Percentiles rank a stretch among this genome's conserved stretches.
phyloP scores from a whole-genome alignment of 2,797 vertebrate species.

The Acanthiza pusilla region DNA sequence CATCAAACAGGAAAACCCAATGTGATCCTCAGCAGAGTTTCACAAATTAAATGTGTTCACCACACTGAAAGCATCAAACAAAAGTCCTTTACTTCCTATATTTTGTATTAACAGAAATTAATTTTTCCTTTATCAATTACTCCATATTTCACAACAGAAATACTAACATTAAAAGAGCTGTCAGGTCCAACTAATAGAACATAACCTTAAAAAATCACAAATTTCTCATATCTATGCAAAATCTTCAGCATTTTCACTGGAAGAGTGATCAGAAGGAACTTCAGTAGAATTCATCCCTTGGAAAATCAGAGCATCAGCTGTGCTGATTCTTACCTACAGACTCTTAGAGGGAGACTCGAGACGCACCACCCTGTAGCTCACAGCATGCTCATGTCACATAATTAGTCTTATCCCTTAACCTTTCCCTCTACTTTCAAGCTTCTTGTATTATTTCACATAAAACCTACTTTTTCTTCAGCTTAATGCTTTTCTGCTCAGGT shows the following conservation, averaged over 20 bases:
- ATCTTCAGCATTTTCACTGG: not conserved
- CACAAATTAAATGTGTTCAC: not conserved
- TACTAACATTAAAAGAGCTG: not conserved
- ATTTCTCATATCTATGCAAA: not conserved
- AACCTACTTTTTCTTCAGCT: not conserved
- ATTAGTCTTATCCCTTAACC: not conserved
- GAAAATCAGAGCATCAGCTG: not conserved
- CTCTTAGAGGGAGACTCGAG: not conserved
- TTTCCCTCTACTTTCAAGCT: not conserved
- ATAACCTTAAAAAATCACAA: not conserved
- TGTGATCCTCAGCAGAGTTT: not conserved
- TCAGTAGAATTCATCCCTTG: not conserved
- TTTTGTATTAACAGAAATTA: not conserved
- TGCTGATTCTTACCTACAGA: not conserved
- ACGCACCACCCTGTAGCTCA: not conserved
- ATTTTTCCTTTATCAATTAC: not conserved
- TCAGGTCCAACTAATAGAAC: not conserved
- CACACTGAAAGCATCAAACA: not conserved
- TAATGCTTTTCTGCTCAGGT: not conserved
- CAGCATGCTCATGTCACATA: not conserved
- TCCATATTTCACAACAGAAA: not conserved
- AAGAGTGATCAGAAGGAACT: not conserved
- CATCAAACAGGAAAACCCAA: not conserved
- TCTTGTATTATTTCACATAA: not conserved
- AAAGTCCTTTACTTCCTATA: not conserved